Conservation (phyloP, 2,888 invertebrate genomes). For the Melieria picta region DNA sequence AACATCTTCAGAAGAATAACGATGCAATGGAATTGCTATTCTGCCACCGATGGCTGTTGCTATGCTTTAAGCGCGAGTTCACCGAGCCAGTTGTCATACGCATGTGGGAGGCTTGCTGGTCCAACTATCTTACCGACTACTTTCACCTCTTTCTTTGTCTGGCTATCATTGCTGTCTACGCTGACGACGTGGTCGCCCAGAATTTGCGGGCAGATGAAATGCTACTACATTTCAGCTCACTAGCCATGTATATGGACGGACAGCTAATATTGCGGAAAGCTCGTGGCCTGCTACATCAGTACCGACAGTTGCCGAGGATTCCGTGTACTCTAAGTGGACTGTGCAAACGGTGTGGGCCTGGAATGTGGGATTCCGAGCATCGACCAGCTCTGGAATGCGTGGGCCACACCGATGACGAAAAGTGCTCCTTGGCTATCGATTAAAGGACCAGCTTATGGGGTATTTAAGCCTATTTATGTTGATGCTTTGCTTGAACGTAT, state of each 20-base stretch:
- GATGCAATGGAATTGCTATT: constrained; percentile 92
- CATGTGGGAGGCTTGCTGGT: constrained; percentile 99
- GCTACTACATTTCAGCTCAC: constrained; percentile 92
- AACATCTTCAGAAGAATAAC: constrained; percentile 82
- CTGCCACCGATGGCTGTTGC: constrained; percentile 93
- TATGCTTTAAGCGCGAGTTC: constrained; percentile 94
- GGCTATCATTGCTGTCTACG: constrained; percentile 92
- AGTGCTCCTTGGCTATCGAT: constrained; percentile 67
- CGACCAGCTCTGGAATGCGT: constrained; percentile 87
- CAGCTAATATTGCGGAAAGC: constrained; percentile 90
- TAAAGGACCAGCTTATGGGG: constrained; percentile 44
- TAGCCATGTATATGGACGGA: constrained; percentile 98
- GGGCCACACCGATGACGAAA: constrained; percentile 73
- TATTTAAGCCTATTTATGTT: too few species aligned
- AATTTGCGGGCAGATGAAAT: constrained; percentile 93
- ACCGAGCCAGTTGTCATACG: constrained; percentile 86
- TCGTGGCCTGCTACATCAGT: constrained; percentile 89
- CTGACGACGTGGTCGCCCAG: constrained; percentile 92
- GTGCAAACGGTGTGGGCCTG: constrained; percentile 89
- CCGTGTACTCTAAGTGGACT: constrained; percentile 90
- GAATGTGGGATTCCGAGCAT: constrained; percentile 95
- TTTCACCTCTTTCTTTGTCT: constrained; percentile 95
- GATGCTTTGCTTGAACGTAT: too few species aligned
- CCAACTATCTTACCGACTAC: constrained; percentile 94
- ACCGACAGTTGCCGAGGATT: constrained; percentile 84